Conservation (phyloP, 2,888 invertebrate species). For the Drosophila rubida region DNA sequence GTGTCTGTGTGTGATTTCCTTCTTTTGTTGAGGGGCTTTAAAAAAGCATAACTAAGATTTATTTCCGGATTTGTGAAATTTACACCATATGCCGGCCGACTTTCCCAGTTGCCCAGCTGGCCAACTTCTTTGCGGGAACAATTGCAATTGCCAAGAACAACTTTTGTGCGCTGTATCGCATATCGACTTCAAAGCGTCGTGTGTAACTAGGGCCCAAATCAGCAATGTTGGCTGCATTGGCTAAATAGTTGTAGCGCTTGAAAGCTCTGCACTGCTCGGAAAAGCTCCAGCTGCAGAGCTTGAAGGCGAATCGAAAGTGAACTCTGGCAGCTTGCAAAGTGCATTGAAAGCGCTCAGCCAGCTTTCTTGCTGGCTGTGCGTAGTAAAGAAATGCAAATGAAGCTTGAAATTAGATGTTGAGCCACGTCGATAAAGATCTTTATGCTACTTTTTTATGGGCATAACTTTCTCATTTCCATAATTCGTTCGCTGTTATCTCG, state of each 20-base stretch:
- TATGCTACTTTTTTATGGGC: conserved; percentile 13
- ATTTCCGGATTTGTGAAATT: conserved; percentile 76
- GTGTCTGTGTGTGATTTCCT: conserved; percentile 24
- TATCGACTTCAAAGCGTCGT: not conserved
- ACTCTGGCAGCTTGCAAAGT: not conserved
- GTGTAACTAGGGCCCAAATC: not conserved
- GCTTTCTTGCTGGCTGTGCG: too few species aligned
- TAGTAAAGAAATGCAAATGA: not conserved
- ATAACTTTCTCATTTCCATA: conserved; percentile 38
- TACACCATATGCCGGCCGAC: conserved; percentile 60
- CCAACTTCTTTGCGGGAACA: too few species aligned
- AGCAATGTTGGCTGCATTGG: too few species aligned
- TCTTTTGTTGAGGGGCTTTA: conserved; percentile 58
- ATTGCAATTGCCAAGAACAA: too few species aligned
- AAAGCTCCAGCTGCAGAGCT: too few species aligned
- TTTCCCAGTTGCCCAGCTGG: conserved; percentile 58
- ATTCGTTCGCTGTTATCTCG: conserved; percentile 17
- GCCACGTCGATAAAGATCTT: too few species aligned
- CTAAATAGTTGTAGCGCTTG: too few species aligned
- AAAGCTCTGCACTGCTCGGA: too few species aligned
- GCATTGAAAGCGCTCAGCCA: not conserved
- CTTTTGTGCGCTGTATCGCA: too few species aligned
- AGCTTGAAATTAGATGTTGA: not conserved
- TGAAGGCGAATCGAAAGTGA: too few species aligned
- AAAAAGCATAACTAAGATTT: conserved; percentile 78